A percentile compares a stretch with the other conserved stretches of the same genome.
Evolutionary conservation across 2,888 invertebrate species (phyloP).

Genomic region (Platycheirus rosarum): DNA sequence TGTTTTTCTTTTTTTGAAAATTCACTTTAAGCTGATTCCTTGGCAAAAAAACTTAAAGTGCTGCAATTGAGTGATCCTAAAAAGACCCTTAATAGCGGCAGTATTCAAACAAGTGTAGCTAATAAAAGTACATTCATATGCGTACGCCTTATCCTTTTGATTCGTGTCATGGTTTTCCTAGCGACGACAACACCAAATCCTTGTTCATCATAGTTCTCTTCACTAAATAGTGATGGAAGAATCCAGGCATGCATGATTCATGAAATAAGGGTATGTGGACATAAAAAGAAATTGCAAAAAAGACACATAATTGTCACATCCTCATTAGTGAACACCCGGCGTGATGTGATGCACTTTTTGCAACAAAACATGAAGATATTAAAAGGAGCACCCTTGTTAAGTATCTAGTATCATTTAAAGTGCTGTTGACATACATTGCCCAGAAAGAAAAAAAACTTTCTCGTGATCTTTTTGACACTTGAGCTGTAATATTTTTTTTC

Average conservation of each 20-base stretch:
- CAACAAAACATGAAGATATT: slow-evolving; percentile 46
- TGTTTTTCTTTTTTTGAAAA: slow-evolving; percentile 35
- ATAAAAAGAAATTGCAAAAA: slow-evolving; percentile 9
- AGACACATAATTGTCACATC: slow-evolving; percentile 49
- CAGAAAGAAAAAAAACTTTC: slow-evolving; percentile 22
- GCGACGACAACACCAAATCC: background rate
- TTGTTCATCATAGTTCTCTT: slow-evolving; percentile 17
- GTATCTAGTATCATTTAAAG: slow-evolving; percentile 53
- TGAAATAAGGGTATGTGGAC: background rate
- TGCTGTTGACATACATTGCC: slow-evolving; percentile 66
- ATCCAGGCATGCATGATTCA: background rate
- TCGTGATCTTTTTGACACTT: slow-evolving; percentile 50
- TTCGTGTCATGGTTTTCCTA: slow-evolving; percentile 3
- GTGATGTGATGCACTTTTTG: slow-evolving; percentile 58
- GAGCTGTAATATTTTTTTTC: slow-evolving; percentile 43
- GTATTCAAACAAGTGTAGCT: slow-evolving; percentile 56
- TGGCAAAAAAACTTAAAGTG: slow-evolving; percentile 51
- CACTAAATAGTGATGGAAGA: background rate
- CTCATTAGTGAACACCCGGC: slow-evolving; percentile 61
- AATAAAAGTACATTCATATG: slow-evolving; percentile 52
- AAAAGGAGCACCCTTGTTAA: slow-evolving; percentile 20
- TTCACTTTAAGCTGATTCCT: slow-evolving; percentile 63
- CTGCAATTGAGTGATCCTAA: slow-evolving; percentile 1
- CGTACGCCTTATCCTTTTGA: slow-evolving; percentile 55
- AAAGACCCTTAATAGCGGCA: background rate